Conservation (phyloP, 2,888 invertebrate genomes). For the Endomychus coccineus region DNA sequence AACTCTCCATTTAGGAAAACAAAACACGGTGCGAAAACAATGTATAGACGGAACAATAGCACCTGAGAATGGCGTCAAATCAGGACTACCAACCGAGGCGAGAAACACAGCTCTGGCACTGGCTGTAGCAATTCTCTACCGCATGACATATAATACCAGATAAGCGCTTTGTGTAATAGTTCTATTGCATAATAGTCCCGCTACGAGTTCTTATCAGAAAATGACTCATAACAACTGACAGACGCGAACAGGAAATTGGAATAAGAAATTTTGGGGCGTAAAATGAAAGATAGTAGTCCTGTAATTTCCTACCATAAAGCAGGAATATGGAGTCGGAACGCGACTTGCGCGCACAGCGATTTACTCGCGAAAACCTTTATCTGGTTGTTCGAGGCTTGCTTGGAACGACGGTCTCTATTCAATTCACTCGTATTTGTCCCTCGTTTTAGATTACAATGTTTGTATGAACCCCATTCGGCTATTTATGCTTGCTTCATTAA, state of each 20-base stretch:
- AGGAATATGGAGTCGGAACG: not conserved
- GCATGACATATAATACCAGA: slow-evolving; percentile 45
- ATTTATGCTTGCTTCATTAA: too few species aligned
- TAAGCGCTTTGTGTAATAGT: slow-evolving; percentile 46
- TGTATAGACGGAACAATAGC: slow-evolving; percentile 27
- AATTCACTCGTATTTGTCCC: slow-evolving; percentile 31
- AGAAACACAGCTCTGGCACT: slow-evolving; percentile 36
- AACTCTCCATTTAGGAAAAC: too few species aligned
- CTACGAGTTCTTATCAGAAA: slow-evolving; percentile 59
- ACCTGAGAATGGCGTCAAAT: slow-evolving; percentile 35
- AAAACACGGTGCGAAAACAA: too few species aligned
- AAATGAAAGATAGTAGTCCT: slow-evolving; percentile 69
- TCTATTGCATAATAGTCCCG: slow-evolving; percentile 47
- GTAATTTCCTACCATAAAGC: slow-evolving; percentile 52
- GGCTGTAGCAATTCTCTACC: slow-evolving; percentile 41
- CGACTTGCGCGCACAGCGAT: slow-evolving; percentile 11
- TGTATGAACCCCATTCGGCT: too few species aligned
- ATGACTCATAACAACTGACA: slow-evolving; percentile 63
- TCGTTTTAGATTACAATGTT: too few species aligned
- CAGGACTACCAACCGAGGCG: slow-evolving; percentile 32
- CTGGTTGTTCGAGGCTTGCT: slow-evolving; percentile 19
- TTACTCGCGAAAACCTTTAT: slow-evolving; percentile 12
- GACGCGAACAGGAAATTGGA: slow-evolving; percentile 58
- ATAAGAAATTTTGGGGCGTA: slow-evolving; percentile 72
- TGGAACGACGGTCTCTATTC: slow-evolving; percentile 36